Evolutionary conservation across 2,888 invertebrate genomes (phyloP).

Genomic region (Athalia circularis): DNA sequence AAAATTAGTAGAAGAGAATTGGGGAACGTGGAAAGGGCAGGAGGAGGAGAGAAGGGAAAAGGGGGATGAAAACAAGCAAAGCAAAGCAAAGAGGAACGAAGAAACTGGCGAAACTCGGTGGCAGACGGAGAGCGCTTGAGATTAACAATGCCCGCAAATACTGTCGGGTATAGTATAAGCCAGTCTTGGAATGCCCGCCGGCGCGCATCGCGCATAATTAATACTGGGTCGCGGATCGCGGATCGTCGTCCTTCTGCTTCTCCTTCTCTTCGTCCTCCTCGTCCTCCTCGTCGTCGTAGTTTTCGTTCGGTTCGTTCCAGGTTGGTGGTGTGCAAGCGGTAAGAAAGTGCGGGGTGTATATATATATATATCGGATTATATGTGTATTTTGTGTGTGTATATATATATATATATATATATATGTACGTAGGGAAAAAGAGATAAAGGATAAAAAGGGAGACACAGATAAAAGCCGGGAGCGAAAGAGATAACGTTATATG

Average conservation of each 20-base stretch:
- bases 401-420: too few relatives aligned
- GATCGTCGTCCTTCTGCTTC: not conserved
- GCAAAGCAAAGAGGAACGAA: conserved; percentile 29
- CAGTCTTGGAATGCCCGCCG: conserved; percentile 70
- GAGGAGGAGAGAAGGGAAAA: not conserved
- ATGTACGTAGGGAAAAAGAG: conserved; percentile 46
- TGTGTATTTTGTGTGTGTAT: too few relatives aligned
- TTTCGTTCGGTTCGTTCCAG: too few relatives aligned
- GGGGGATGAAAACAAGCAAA: conserved; percentile 8
- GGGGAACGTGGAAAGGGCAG: not conserved
- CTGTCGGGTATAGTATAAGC: conserved; percentile 62
- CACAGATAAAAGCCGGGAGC: conserved; percentile 42
- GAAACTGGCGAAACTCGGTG: conserved; percentile 57
- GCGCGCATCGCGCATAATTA: conserved; percentile 73
- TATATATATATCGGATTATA: too few relatives aligned
- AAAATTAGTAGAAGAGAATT: not conserved
- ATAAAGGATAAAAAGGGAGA: conserved; percentile 49
- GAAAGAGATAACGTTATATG: conserved; percentile 16
- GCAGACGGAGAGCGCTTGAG: conserved; percentile 67
- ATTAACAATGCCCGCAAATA: conserved; percentile 73
- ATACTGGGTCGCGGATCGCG: conserved; percentile 60
- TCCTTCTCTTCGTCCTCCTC: too few relatives aligned
- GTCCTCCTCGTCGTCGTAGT: too few relatives aligned
- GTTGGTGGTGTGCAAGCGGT: too few relatives aligned
- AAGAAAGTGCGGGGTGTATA: too few relatives aligned